phyloP scores from a whole-genome alignment of 2,113 vertebrate genomes.

The Paramisgurnus dabryanus region DNA sequence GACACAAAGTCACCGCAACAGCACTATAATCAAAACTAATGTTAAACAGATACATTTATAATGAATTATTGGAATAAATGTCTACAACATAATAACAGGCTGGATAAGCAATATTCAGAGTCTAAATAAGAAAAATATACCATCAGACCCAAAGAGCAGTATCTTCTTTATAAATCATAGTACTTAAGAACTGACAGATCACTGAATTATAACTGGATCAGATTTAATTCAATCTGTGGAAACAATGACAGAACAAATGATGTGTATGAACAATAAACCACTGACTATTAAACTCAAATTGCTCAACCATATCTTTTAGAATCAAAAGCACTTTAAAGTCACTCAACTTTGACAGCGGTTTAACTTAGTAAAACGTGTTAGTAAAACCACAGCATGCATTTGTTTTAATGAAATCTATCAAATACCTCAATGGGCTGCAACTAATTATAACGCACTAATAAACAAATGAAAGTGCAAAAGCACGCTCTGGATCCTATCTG shows the following conservation, averaged over 20 bases:
- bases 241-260: conserved; percentile 33
- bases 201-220: background rate
- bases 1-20: no score
- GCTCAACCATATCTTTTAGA: conserved; percentile 19
- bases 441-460: conserved; percentile 77
- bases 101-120: no score
- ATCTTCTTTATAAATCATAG: no score
- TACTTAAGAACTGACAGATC: background rate
- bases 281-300: conserved; percentile 25
- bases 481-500: conserved; percentile 58
- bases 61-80: no score
- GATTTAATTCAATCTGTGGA: conserved; percentile 61
- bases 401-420: conserved; percentile 75
- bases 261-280: conserved; percentile 27
- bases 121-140: no score
- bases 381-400: conserved; percentile 72
- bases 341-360: conserved; percentile 61
- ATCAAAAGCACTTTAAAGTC: conserved; percentile 8
- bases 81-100: no score
- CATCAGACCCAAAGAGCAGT: no score
- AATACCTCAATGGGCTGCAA: conserved; percentile 73
- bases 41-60: no score
- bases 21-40: no score
- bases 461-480: conserved; percentile 58
- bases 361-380: conserved; percentile 64